Conservation (phyloP, 2,888 invertebrate species). For the Chouioia cunea region DNA sequence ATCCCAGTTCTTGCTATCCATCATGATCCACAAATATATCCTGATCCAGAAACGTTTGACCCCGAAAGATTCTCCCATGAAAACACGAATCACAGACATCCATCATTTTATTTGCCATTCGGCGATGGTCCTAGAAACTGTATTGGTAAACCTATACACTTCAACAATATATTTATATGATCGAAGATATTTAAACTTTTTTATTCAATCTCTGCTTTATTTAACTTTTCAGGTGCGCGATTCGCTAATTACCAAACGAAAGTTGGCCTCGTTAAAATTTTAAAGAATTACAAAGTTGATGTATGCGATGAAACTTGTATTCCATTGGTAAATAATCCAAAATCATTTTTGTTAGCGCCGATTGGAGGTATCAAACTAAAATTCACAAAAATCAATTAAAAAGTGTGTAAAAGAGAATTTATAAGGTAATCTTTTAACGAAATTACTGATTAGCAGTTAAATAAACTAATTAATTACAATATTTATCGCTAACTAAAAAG, state of each 20-base stretch:
- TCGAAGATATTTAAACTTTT: too few relatives aligned
- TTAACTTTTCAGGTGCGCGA: constrained; percentile 53
- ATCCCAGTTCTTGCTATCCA: constrained; percentile 56
- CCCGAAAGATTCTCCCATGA: constrained; percentile 56
- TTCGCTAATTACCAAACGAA: constrained; percentile 63
- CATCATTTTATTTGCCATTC: constrained; percentile 54
- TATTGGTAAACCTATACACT: constrained; percentile 50
- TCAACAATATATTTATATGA: constrained; percentile 6
- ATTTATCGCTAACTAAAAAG: too few relatives aligned
- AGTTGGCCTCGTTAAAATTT: constrained; percentile 60
- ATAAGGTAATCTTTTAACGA: too few relatives aligned
- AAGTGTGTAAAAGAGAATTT: neutral
- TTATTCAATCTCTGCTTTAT: too few relatives aligned
- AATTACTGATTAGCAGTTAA: too few relatives aligned
- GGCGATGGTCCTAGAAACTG: constrained; percentile 57
- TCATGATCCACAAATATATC: constrained; percentile 54
- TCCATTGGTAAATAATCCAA: constrained; percentile 53
- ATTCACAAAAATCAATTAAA: constrained; percentile 49
- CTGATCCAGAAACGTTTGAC: constrained; percentile 56
- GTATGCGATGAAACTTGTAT: constrained; percentile 58
- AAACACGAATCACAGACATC: constrained; percentile 45
- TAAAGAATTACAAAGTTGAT: constrained; percentile 59
- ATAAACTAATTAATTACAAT: too few relatives aligned
- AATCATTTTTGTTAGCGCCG: constrained; percentile 52
- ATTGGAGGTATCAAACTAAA: constrained; percentile 57